A percentile compares a stretch with the other conserved stretches of the same genome.
Conservation (phyloP, 2,888 invertebrate genomes). For the Biston betularia region DNA sequence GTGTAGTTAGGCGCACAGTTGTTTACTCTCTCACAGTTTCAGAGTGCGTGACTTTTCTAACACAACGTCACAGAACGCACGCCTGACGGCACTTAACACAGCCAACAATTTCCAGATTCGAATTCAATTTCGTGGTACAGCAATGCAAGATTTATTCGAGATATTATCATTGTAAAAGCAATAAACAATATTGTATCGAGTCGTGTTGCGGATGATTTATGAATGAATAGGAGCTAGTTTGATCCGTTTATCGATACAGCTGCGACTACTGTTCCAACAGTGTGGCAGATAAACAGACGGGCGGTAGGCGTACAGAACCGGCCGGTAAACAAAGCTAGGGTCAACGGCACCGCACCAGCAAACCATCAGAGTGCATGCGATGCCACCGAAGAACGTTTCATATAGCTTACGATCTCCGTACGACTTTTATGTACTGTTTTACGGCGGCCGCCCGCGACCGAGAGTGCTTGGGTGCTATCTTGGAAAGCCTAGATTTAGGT, state of each 20-base stretch:
- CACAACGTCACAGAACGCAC: constrained; percentile 58
- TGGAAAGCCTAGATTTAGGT: constrained; percentile 21
- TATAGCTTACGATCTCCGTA: constrained; percentile 21
- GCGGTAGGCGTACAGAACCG: constrained; percentile 57
- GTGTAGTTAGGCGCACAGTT: constrained; percentile 50
- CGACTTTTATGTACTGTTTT: constrained; percentile 26
- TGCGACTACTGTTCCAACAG: constrained; percentile 59
- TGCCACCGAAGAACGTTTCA: constrained; percentile 41
- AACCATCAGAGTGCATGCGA: constrained; percentile 45
- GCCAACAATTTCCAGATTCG: constrained; percentile 31
- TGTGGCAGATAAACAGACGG: constrained; percentile 51
- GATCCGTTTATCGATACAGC: constrained; percentile 57
- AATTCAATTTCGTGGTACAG: constrained; percentile 30
- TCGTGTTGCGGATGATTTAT: constrained; percentile 42
- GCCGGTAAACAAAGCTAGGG: constrained; percentile 73
- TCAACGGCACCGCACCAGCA: constrained; percentile 64
- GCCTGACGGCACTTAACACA: constrained; percentile 44
- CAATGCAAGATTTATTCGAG: constrained; percentile 32
- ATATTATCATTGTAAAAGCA: constrained; percentile 28
- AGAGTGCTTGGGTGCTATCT: constrained; percentile 19
- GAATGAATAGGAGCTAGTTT: constrained; percentile 43
- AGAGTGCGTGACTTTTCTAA: constrained; percentile 72
- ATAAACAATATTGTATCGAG: constrained; percentile 43
- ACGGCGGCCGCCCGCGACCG: constrained; percentile 13
- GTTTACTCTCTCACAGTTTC: constrained; percentile 67